A percentile compares a stretch with the other conserved stretches of the same genome.
Evolutionary conservation across 2,888 invertebrate species (phyloP).

Genomic region (Mallateleia sp.): DNA sequence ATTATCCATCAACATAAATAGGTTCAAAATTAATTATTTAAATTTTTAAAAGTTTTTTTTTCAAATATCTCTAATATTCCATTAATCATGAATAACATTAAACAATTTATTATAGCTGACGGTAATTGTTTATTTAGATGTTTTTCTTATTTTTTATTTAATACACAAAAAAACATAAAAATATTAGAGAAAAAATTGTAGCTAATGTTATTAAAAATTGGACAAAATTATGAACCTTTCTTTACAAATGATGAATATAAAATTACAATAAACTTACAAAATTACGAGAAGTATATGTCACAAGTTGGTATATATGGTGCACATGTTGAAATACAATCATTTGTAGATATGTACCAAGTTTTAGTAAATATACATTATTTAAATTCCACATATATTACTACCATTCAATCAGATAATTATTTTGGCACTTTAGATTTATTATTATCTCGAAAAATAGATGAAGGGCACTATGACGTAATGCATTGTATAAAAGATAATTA

Average conservation of each 20-base stretch:
- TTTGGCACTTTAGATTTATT: slow-evolving; percentile 15
- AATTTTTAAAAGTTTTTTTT: too few species aligned
- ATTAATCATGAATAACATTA: slow-evolving; percentile 19
- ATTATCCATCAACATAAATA: slow-evolving; percentile 21
- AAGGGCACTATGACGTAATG: slow-evolving; percentile 13
- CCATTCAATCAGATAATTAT: neutral
- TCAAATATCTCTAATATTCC: too few species aligned
- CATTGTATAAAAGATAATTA: slow-evolving; percentile 5
- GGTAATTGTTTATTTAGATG: slow-evolving; percentile 16
- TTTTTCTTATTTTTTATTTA: slow-evolving; percentile 24
- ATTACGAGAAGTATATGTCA: slow-evolving; percentile 8
- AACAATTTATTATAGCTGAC: slow-evolving; percentile 15
- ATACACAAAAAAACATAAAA: slow-evolving; percentile 7
- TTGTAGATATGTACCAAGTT: slow-evolving; percentile 15
- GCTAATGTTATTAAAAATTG: slow-evolving; percentile 11
- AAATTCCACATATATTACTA: neutral
- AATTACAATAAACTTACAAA: slow-evolving; percentile 10
- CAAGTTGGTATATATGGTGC: slow-evolving; percentile 12
- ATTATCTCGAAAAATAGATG: slow-evolving; percentile 9
- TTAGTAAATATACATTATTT: slow-evolving; percentile 15
- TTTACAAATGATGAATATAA: slow-evolving; percentile 7
- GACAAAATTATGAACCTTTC: slow-evolving; percentile 12
- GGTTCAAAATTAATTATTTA: too few species aligned
- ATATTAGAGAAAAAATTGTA: slow-evolving; percentile 13
- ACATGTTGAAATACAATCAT: slow-evolving; percentile 29